Evolutionary conservation across 2,113 vertebrate species (phyloP).

Genomic region (Paedocypris sp.): DNA sequence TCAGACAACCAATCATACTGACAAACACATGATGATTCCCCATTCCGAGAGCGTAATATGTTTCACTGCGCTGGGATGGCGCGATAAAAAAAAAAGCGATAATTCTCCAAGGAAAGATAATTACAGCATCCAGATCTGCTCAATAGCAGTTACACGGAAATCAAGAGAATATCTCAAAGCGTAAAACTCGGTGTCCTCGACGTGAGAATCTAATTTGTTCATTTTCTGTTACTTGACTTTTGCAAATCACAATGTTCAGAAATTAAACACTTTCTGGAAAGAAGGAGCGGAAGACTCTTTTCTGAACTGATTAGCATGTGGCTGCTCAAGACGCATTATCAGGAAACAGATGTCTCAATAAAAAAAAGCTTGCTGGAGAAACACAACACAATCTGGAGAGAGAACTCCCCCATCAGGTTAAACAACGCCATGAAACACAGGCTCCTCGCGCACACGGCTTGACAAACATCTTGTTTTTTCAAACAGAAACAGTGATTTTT

Average conservation of each 20-base stretch:
- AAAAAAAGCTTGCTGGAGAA: neutral
- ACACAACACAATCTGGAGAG: neutral
- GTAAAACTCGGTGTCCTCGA: neutral
- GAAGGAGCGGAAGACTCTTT: neutral
- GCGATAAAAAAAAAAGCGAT: neutral
- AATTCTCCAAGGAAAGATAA: neutral
- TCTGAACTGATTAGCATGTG: slow-evolving; percentile 11
- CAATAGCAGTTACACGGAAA: slow-evolving; percentile 7
- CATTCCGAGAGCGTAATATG: too few species aligned
- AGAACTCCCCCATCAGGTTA: slow-evolving; percentile 36
- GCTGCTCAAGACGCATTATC: slow-evolving; percentile 16
- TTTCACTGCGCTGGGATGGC: too few species aligned
- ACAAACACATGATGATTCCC: too few species aligned
- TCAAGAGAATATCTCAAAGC: slow-evolving; percentile 5
- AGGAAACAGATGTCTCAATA: slow-evolving; percentile 1
- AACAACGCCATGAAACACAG: neutral
- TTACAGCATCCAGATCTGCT: slow-evolving; percentile 9
- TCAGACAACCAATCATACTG: too few species aligned
- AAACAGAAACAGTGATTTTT: neutral
- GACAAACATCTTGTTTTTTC: neutral
- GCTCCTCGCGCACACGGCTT: neutral
- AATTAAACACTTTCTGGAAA: neutral
- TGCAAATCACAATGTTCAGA: neutral
- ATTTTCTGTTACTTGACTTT: neutral
- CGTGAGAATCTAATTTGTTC: slow-evolving; percentile 6